Evolutionary conservation across 1,140 invertebrate genomes (phyloP), one percentile per base, ranked within the genome.

Genomic region (Harlomillsia oculata): DNA sequence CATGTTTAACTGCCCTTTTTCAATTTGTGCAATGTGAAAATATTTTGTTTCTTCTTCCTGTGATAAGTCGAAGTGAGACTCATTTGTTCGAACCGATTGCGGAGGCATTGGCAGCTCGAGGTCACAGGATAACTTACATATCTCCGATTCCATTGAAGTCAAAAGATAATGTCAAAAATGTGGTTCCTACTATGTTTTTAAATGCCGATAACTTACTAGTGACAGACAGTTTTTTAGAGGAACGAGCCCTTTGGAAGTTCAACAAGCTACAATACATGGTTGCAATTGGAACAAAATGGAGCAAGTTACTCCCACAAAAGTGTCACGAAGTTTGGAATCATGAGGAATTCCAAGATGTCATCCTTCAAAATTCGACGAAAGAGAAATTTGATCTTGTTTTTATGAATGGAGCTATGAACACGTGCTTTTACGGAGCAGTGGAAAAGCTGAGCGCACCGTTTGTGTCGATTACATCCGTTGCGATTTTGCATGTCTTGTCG

Each of bases 371-470:
- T n/a, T n/a, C n/a, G n/a, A n/a, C n/a, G 8, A 32, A 46, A 14
- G 30, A 41, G 20, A 37, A 20, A 4, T 62, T 52, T 53, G 54
- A 62, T 37, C 20, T 62, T 18, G 41, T 62, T 13, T 18, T 62
- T n/a, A 32, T 46, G 11, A 16, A 16, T 26, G 23, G 18, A 14
- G 28, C 41, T 29, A 45, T 53, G 6, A 57, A 53, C 41, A 37
- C 56, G 14, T 62, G 59, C 43, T 34, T 55, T 34, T 26, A 16
- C 5, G 54, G 46, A 29, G 6, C 53, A 23, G 41, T 46, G 14
- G 25, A 39, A 5, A 40, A 40, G 20, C n/a, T 57, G 5, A 18
- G 48, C 21, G 50, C 49, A 9, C 55, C 59, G 29, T 43, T 39
- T n/a, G 37, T 61, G 18, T 8, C 44, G 1, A 8, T 62, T 8